Evolutionary conservation across 2,797 vertebrate species (phyloP).

Genomic region (Coccyzus lansbergi): DNA sequence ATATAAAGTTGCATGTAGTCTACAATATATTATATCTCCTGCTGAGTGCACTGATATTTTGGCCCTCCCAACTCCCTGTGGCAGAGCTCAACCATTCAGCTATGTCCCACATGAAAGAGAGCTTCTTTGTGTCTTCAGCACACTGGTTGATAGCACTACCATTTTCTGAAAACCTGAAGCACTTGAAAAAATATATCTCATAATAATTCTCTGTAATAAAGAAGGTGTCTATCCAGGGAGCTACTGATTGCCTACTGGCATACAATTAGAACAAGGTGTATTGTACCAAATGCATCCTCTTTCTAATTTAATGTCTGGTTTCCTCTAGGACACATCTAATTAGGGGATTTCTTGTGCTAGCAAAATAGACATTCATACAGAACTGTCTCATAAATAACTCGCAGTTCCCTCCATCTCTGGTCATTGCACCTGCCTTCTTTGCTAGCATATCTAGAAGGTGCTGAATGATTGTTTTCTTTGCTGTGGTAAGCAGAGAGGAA

Average conservation of each 20-base stretch:
- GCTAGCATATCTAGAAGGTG: background rate
- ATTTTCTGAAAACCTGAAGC: background rate
- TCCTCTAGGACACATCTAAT: background rate
- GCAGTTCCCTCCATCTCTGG: background rate
- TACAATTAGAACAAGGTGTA: background rate
- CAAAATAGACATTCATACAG: background rate
- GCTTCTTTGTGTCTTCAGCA: background rate
- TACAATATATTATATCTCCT: background rate
- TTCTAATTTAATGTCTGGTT: conserved; percentile 10
- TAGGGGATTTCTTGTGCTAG: background rate
- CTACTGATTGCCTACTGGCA: background rate
- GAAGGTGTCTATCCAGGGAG: background rate
- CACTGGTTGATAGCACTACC: background rate
- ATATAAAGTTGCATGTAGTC: background rate
- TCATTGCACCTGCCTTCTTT: background rate
- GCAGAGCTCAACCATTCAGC: background rate
- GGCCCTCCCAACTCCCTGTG: background rate
- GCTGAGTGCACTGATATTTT: background rate
- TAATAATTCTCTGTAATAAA: background rate
- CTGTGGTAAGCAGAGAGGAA: conserved; percentile 51
- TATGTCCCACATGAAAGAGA: background rate
- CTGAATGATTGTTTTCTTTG: conserved; percentile 27
- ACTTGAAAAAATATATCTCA: background rate
- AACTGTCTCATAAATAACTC: background rate
- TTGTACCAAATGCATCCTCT: background rate